Evolutionary conservation across 2,797 vertebrate genomes (phyloP), one percentile per base, ranked within the genome.

Genomic region (Sebastes iracundus): DNA sequence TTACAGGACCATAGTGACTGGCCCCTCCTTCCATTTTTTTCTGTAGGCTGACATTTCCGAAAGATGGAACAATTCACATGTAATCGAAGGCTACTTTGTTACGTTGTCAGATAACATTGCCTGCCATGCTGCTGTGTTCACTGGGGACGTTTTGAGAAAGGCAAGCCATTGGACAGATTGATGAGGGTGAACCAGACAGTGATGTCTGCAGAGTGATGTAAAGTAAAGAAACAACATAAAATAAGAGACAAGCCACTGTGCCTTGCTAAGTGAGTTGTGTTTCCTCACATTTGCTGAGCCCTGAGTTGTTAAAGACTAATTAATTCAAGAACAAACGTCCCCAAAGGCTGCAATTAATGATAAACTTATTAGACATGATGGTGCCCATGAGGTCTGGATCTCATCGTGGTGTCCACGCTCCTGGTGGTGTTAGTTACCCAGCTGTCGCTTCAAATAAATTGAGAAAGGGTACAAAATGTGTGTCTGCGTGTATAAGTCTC

Each of bases 321-420:
- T 96, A 94, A 95, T 95, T 96, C 88, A 94, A 93, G 93, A 94
- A 87, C 86, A 92, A 93, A 90, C 42, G 92, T 95, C 94, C 94
- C 95, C 90, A 90, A 90, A 91, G 94, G 93, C 93, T 93, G 83
- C 88, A 94, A 95, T 96, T 95, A 95, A 95, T 93, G 93, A 94
- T 95, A 94, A 95, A 94, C 90, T 90, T 95, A 95, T 96, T 94
- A 95, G 93, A 95, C 83, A 70, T 91, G 90, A 94, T 93, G 93
- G 85, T 89, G 86, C 95, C 94, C 92, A 83, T 90, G 94, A 95
- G 95, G 94, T 92, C 90, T 92, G 88, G 90, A 91, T 92, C 91
- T 92, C 86, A 87, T 91, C 81, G 87, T 75, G 78, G 82, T 88
- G 91, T 87, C 87, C 84, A 83, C 20, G 79, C 89, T 92, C 71